Evolutionary conservation across 2,113 vertebrate genomes (phyloP).

Genomic region (Oncorhynchus nerka): DNA sequence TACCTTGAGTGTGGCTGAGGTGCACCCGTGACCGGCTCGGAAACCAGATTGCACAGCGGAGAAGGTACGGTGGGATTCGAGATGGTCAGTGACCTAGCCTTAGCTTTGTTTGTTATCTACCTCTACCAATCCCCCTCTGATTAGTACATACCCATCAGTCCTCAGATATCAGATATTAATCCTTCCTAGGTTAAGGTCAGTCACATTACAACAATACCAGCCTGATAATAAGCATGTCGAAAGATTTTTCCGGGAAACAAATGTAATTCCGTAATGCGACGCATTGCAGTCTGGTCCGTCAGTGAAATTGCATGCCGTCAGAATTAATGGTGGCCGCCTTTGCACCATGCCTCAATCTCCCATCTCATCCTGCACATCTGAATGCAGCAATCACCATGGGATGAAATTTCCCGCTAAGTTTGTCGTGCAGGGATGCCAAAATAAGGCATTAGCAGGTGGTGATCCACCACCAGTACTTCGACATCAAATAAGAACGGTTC

Average conservation of each 20-base stretch:
- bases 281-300: slow-evolving; percentile 20
- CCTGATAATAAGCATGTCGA: slow-evolving; percentile 66
- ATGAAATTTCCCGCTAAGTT: slow-evolving; percentile 63
- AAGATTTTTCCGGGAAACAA: slow-evolving; percentile 62
- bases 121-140: background rate
- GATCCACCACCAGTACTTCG: slow-evolving; percentile 33
- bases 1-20: no score
- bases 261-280: slow-evolving; percentile 64
- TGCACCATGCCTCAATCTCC: slow-evolving; percentile 33
- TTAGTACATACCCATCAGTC: background rate
- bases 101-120: background rate
- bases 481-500: slow-evolving; percentile 30
- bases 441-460: slow-evolving; percentile 55
- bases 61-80: no score
- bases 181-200: slow-evolving; percentile 72
- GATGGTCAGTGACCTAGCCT: no score
- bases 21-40: no score
- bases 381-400: slow-evolving; percentile 58
- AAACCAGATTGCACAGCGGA: no score
- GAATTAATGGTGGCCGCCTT: slow-evolving; percentile 43
- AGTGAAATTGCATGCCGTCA: slow-evolving; percentile 23
- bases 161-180: slow-evolving; percentile 51
- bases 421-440: slow-evolving; percentile 58
- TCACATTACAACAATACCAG: slow-evolving; percentile 64
- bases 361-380: slow-evolving; percentile 41